Evolutionary conservation across 2,797 vertebrate species (phyloP).

Genomic region (Pangasius macronema): DNA sequence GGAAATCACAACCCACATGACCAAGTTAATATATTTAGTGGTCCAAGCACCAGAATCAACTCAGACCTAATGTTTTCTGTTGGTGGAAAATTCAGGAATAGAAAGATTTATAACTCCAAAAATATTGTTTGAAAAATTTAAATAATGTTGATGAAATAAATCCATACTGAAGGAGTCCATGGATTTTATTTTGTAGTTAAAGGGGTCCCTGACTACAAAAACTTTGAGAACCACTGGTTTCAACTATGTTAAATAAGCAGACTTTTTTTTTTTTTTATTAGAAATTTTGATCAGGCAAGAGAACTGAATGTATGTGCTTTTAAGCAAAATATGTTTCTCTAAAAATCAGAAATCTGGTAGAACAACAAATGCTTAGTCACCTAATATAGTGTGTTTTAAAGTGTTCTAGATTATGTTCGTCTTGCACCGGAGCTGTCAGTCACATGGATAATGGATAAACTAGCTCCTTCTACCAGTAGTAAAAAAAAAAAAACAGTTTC

Average conservation of each 20-base stretch:
- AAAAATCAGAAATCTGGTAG: neutral
- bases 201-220: neutral
- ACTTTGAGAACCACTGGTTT: neutral
- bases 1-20: neutral
- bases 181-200: neutral
- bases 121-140: neutral
- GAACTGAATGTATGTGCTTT: neutral
- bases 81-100: neutral
- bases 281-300: neutral
- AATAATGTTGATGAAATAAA: neutral
- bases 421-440: neutral
- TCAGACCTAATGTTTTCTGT: neutral
- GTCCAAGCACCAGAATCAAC: neutral
- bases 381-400: neutral
- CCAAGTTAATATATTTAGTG: neutral
- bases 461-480: neutral
- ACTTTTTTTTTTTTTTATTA: neutral
- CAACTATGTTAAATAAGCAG: neutral
- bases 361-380: neutral
- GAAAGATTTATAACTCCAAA: neutral
- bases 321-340: neutral
- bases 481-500: neutral
- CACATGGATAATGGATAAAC: neutral
- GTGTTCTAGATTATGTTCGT: too few relatives aligned
- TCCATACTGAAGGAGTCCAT: neutral